These are phyloP conservation scores for Phoenicopterus ruber DNA, from an alignment of 2,113 vertebrate species.

Conservation along the genomic window DNA sequence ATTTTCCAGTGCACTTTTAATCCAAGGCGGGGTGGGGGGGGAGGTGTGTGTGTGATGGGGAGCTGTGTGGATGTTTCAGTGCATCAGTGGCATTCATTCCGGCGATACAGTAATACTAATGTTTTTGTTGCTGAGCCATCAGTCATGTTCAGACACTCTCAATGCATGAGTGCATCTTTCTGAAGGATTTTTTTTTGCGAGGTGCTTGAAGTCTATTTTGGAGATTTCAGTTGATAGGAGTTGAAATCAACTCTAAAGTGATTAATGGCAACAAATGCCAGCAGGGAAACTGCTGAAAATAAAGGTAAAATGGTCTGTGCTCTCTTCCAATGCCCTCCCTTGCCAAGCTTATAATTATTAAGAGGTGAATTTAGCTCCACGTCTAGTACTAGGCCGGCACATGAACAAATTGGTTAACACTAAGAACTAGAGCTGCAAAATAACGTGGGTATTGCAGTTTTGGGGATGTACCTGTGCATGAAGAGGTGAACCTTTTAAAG, in stretches of 20 bases:
- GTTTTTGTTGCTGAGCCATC: neutral
- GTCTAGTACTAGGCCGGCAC: neutral
- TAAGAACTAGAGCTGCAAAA: neutral
- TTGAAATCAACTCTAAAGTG: neutral
- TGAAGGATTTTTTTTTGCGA: neutral
- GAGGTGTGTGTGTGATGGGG: neutral
- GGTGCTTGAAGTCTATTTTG: neutral
- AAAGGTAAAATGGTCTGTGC: neutral
- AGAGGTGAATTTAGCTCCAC: neutral
- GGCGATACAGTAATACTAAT: neutral
- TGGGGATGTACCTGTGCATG: neutral
- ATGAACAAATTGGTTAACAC: neutral
- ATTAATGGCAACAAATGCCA: neutral
- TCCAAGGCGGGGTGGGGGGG: neutral
- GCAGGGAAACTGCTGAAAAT: neutral
- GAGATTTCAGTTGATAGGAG: neutral
- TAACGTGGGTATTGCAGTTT: neutral
- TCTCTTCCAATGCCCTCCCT: neutral
- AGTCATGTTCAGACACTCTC: neutral
- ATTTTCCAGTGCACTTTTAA: neutral
- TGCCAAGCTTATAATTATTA: neutral
- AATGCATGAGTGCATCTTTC: neutral
- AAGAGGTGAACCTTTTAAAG: neutral
- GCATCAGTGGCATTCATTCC: neutral
- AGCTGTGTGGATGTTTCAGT: fast-evolving